Conservation (phyloP, 2,888 invertebrate genomes). For the Troides aeacus region DNA sequence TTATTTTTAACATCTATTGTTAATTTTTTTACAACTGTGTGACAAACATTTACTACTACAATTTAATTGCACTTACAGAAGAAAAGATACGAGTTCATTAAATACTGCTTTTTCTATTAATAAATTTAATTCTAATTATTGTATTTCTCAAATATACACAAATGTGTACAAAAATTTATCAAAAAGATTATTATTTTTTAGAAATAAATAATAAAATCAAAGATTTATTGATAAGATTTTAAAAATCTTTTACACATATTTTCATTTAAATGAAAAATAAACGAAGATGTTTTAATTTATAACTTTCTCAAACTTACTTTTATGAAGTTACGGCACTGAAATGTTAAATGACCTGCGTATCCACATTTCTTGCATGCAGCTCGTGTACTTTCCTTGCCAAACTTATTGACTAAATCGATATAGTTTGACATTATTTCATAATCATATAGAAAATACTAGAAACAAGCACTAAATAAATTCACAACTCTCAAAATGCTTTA, state of each 20-base stretch:
- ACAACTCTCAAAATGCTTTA: background rate
- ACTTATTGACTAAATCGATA: constrained; percentile 64
- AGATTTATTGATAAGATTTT: too few relatives aligned
- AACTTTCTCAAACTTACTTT: constrained; percentile 78
- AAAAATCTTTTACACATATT: too few relatives aligned
- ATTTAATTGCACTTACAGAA: too few relatives aligned
- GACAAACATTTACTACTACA: too few relatives aligned
- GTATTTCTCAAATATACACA: too few relatives aligned
- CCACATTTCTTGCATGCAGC: constrained; percentile 97
- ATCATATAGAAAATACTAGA: background rate
- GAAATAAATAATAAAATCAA: too few relatives aligned
- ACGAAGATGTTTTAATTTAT: background rate
- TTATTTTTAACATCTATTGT: background rate
- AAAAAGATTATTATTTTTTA: too few relatives aligned
- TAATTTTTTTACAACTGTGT: too few relatives aligned
- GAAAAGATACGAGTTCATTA: too few relatives aligned
- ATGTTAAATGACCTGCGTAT: constrained; percentile 97
- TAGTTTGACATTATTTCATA: constrained; percentile 57
- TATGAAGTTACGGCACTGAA: constrained; percentile 96
- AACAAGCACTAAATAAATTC: background rate
- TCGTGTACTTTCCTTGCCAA: constrained; percentile 86
- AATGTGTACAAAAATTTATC: too few relatives aligned
- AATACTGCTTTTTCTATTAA: too few relatives aligned
- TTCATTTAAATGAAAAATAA: background rate
- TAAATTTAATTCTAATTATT: too few relatives aligned